Evolutionary conservation across 1,140 invertebrate species (phyloP), one percentile per base, ranked within the genome.

Genomic region (Macrobrachium nipponense): DNA sequence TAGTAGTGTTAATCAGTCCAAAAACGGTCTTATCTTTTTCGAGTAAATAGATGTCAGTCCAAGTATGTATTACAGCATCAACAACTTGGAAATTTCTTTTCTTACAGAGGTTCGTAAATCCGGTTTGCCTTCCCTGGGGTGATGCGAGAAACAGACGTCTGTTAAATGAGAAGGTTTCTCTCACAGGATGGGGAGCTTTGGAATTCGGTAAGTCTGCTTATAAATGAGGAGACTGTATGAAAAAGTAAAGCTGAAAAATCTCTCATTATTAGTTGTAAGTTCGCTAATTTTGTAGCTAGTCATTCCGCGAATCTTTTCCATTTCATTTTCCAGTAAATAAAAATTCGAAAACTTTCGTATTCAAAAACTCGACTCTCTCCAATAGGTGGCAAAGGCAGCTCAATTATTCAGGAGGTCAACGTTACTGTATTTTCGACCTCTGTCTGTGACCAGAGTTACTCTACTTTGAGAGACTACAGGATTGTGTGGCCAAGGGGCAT

Each of bases 361-460:
- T 36, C 27, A 36, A 36, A 36, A 36, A 36, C 27, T 36, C 4
- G 27, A 51, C 51, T 51, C 12, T 51, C 51, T 12, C 51, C 51
- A 51, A 70, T 43, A 81, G 80, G 36, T 72, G 80, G 80, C 17
- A 23, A n/a, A n/a, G 60, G 60, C 36, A 81, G 80, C 6, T n/a
- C 80, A 0, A 60, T 81, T 5, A 43, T 81, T 4, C 80, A 81
- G 20, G 64, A 81, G n/a, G 80, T 60, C 43, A 59, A 68, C 14
- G 44, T 81, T 14, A 81, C 80, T 20, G 80, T 68, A 36, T 81
- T 81, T 18, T 0, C 20, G 2, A 12, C 66, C 7, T 27, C 27
- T 15, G 18, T 58, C 43, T 81, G 80, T 59, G 80, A 81, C 44
- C 36, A 70, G 64, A 81, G 80, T 44, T 81, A 81, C 44, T 70